These are phyloP conservation scores for Cheiracanthium punctorium DNA, from an alignment of 2,888 invertebrate species.

Conservation along the genomic window DNA sequence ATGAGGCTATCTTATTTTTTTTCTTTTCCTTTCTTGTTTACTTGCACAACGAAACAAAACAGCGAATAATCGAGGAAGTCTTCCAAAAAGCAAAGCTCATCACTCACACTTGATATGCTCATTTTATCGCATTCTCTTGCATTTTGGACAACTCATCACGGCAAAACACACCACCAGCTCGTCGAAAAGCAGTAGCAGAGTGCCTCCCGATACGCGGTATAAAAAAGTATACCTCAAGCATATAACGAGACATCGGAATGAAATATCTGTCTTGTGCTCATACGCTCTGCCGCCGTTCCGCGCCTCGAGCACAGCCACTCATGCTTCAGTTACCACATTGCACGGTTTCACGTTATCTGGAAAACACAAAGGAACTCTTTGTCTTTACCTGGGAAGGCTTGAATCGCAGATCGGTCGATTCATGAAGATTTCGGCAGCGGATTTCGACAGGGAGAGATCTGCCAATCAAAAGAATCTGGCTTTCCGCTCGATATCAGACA, in stretches of 20 bases:
- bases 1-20: too few relatives aligned
- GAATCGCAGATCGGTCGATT: background rate
- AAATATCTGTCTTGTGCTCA: conserved; percentile 1
- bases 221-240: background rate
- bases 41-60: too few relatives aligned
- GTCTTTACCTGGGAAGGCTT: background rate
- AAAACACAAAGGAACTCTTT: background rate
- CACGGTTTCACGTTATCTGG: background rate
- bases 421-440: background rate
- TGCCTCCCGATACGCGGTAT: too few relatives aligned
- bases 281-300: conserved; percentile 17
- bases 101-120: too few relatives aligned
- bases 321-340: background rate
- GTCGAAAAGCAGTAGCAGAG: too few relatives aligned
- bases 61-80: too few relatives aligned
- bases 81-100: too few relatives aligned
- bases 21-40: too few relatives aligned
- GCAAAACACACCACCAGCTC: too few relatives aligned
- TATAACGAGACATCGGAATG: background rate
- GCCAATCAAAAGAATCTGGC: background rate
- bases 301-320: background rate
- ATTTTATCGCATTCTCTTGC: too few relatives aligned
- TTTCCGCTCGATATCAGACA: too few relatives aligned
- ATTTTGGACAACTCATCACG: too few relatives aligned
- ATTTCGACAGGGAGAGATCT: background rate